Conservation (phyloP, 2,797 vertebrate genomes). For the Zalophus californianus region DNA sequence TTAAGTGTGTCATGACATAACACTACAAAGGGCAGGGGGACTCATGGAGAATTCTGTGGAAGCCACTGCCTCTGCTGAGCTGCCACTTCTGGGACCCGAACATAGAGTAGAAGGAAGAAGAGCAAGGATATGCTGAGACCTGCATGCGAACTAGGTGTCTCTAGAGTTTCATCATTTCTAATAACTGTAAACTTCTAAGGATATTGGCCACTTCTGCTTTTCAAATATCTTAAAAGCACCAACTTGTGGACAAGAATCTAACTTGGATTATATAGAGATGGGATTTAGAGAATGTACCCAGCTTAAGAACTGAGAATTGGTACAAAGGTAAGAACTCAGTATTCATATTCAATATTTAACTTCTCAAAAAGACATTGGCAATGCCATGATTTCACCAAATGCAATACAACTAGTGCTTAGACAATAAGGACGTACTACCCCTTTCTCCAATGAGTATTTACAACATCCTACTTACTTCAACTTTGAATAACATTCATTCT, state of each 20-base stretch:
- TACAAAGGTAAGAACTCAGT: neutral
- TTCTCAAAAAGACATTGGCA: neutral
- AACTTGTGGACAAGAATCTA: neutral
- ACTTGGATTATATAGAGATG: neutral
- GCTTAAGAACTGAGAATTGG: neutral
- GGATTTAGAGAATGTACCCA: neutral
- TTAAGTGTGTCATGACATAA: neutral
- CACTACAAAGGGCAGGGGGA: too few relatives aligned
- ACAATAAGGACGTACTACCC: neutral
- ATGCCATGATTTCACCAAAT: neutral
- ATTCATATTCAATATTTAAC: neutral
- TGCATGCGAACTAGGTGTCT: neutral
- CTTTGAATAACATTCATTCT: neutral
- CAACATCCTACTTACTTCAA: neutral
- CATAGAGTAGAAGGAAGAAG: neutral
- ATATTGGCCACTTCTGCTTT: neutral
- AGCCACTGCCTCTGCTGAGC: neutral
- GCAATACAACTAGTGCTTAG: neutral
- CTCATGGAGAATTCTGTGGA: neutral
- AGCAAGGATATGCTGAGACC: neutral
- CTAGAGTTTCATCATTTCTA: neutral
- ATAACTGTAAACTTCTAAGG: neutral
- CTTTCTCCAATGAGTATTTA: neutral
- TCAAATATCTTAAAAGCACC: neutral
- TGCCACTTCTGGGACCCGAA: neutral